phyloP scores from a whole-genome alignment of 92 coral and sea anemone genomes.

The Porites evermanni region DNA sequence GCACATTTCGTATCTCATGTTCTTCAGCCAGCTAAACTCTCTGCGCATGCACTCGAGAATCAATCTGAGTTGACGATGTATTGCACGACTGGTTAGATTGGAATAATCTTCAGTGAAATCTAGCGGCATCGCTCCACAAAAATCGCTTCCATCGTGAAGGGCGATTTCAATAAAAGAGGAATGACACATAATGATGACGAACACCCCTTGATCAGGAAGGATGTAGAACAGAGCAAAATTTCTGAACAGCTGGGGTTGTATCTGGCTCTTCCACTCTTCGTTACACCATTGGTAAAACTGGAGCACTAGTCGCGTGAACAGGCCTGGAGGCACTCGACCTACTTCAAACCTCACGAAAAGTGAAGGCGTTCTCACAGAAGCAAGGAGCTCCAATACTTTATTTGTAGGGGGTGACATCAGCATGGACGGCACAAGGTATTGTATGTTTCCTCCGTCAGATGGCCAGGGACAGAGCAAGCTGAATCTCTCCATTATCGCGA shows the following conservation, averaged over 20 bases:
- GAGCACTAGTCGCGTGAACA: slow-evolving; percentile 53
- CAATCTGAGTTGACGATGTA: background rate
- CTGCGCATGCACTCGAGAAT: slow-evolving; percentile 37
- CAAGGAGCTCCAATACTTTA: background rate
- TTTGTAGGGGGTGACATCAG: slow-evolving; percentile 31
- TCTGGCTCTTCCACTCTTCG: slow-evolving; percentile 23
- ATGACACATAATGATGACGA: slow-evolving; percentile 5
- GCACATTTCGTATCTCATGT: background rate
- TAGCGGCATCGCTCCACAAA: too few relatives aligned
- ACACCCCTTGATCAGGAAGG: background rate
- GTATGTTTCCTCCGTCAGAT: background rate
- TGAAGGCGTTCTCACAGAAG: slow-evolving; percentile 16
- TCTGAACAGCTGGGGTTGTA: slow-evolving; percentile 24
- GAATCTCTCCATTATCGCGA: slow-evolving; percentile 53
- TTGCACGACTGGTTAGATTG: too few relatives aligned
- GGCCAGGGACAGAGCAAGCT: slow-evolving; percentile 40
- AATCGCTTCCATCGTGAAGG: background rate
- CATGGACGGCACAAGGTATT: slow-evolving; percentile 62
- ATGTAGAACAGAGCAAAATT: slow-evolving; percentile 44
- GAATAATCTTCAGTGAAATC: too few relatives aligned
- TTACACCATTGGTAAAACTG: slow-evolving; percentile 32
- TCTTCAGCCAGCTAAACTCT: slow-evolving; percentile 44
- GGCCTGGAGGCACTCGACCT: slow-evolving; percentile 50
- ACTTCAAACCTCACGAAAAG: slow-evolving; percentile 41
- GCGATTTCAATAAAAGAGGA: slow-evolving; percentile 13